A percentile compares a stretch with the other conserved stretches of the same genome.
phyloP scores from a whole-genome alignment of 2,888 invertebrate genomes.

The Agrochola circellaris region DNA sequence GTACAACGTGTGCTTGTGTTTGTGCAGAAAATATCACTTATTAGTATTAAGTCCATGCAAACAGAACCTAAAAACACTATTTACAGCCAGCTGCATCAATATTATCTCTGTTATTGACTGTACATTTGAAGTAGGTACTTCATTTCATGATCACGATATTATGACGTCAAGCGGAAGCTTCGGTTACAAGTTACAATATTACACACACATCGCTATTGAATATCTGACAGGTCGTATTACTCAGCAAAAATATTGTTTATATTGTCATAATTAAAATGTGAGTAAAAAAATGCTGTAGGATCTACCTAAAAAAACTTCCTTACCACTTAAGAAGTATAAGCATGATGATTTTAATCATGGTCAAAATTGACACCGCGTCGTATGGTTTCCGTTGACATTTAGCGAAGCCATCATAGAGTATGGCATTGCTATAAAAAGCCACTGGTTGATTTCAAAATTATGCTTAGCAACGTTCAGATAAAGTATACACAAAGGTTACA shows the following conservation, averaged over 20 bases:
- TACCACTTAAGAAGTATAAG: neutral
- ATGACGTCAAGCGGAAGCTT: constrained; percentile 53
- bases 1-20: too few relatives aligned
- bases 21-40: neutral
- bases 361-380: neutral
- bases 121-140: constrained; percentile 6
- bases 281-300: neutral
- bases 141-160: constrained; percentile 6
- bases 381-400: neutral
- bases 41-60: neutral
- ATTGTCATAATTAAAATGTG: constrained; percentile 32
- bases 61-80: neutral
- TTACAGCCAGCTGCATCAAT: neutral
- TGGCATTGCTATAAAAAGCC: constrained; percentile 20
- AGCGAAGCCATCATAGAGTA: neutral
- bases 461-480: neutral
- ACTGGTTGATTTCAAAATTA: constrained; percentile 54
- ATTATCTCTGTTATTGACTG: neutral
- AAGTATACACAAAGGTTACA: neutral
- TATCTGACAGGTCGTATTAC: constrained; percentile 9
- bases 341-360: neutral
- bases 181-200: constrained; percentile 31
- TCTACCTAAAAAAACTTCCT: neutral
- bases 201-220: constrained; percentile 4
- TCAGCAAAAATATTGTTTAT: constrained; percentile 23